Evolutionary conservation across 1,140 invertebrate species (phyloP), one percentile per base, ranked within the genome.

Genomic region (Leptinotarsa texana): DNA sequence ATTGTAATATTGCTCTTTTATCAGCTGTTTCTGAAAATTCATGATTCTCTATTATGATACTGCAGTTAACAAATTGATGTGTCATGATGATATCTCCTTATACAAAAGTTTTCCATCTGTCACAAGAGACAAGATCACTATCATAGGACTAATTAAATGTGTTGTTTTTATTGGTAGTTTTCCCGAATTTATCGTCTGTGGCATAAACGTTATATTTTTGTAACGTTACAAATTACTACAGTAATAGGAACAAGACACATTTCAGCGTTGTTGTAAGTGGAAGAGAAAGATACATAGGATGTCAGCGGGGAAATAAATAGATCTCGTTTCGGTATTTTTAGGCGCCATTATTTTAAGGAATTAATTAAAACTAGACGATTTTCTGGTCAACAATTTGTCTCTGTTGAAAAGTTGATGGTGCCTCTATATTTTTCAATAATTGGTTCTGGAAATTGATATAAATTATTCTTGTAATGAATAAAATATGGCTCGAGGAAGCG

Each of bases 361-460:
- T 65, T 65, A 65, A 65, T 65, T 65, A 65, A 57, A 57, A 57
- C 51, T 57, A 57, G 51, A 65, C 63, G 21, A 65, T 65, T 65
- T 65, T 65, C 24, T 65, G 63, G 63, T 65, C 15, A 65, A 65
- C 63, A 24, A 65, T 65, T 65, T 65, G 63, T 65, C 63, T 65
- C 24, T 65, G 63, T 65, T 65, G 24, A 65, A 65, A 65, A 18
- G 18, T 65, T 65, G 63, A 65, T 65, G 63, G n/a, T 24, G 24
- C 63, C 21, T 24, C 63, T 15, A 24, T 65, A 18, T 65, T 65
- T 65, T 65, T 65, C 63, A 65, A 65, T 65, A 65, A 65, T 65
- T 65, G 63, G 63, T 18, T 65, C 63, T 24, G 63, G 63, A 65
- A 65, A 65, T 65, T 27, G 63, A 27, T 65, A 65, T 65, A 65